These are phyloP conservation scores for Columbina picui DNA, from an alignment of 2,113 vertebrate genomes.

Conservation along the genomic window DNA sequence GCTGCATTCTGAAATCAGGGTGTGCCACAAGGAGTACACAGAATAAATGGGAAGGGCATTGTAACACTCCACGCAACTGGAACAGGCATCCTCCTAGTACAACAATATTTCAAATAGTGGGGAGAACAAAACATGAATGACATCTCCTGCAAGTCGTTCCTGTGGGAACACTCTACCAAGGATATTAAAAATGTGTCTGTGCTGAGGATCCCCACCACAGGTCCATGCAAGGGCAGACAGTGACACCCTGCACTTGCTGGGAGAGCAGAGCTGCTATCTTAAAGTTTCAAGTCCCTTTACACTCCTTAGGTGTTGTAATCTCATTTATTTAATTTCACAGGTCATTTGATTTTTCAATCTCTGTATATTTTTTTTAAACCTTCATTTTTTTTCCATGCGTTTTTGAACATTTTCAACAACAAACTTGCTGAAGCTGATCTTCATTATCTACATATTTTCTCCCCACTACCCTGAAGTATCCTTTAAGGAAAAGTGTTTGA, in stretches of 20 bases:
- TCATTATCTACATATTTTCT: background rate
- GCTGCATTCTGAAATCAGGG: background rate
- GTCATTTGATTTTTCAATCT: background rate
- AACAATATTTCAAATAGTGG: background rate
- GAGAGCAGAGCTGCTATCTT: background rate
- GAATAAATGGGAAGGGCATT: rapidly evolving
- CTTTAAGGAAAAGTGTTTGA: background rate
- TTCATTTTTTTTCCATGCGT: background rate
- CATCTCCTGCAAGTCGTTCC: background rate
- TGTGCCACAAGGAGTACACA: background rate
- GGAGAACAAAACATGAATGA: background rate
- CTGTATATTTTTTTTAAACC: background rate
- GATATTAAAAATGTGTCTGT: background rate
- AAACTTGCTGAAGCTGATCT: background rate
- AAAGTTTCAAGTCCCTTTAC: background rate
- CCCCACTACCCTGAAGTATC: background rate
- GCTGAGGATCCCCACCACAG: background rate
- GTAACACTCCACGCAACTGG: background rate
- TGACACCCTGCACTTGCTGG: too few relatives aligned
- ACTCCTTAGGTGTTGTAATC: background rate
- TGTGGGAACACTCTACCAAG: background rate
- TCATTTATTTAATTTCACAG: background rate
- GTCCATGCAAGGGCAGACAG: rapidly evolving
- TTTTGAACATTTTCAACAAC: background rate
- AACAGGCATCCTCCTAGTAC: background rate